Base-by-base conservation (phyloP, 2,888 invertebrate genomes). In the Alviniconcha strummeri region DNA sequence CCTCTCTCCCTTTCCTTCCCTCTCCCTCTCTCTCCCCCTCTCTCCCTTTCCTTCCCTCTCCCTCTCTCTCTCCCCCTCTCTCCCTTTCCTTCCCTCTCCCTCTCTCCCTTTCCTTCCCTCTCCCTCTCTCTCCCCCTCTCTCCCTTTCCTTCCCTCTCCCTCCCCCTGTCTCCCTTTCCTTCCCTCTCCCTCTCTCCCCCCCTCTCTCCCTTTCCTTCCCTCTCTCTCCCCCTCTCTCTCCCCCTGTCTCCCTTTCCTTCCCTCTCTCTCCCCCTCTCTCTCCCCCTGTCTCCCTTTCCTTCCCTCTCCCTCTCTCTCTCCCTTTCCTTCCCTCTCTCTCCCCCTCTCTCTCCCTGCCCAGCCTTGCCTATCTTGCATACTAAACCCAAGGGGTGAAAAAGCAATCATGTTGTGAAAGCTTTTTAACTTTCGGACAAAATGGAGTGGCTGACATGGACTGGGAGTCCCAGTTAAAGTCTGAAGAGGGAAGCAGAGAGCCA, bases 261-360 rank as follows among this genome's bases (percentile, higher is more conserved):
- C 55, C 55, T 80, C 71, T 71, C 4, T 81, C 60, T 60, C 57
- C 60, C 8, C 75, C 75, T 81, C 74, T 81, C 57, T 60, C 13
- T 56, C 56, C 60, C 60, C 75, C 11, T 81, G 11, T 81, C 75
- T 75, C 13, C 60, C 52, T 75, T 5, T 36, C 54, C 60, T 6
- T 81, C 74, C 75, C 19, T 74, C 81, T 74, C 19, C 56, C 56
- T 13, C 5, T 56, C 5, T 19, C 52, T 54, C 13, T 13, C 60
- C 13, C 13, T 60, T 13, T 60, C 60, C 60, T 60, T 13, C 60
- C 64, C 64, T 15, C 64, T 64, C 15, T 13, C 15, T 64, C 1
- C 64, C 64, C 15, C 64, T 15, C 64, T 15, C 15, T 64, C 15
- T 64, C 36, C 36, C 64, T 15, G 15, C 64, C 15, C 64, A 64